Percentiles rank a stretch among this genome's conserved stretches.
Conservation (phyloP, 1,140 invertebrate genomes). For the Macrosteles quadrilineatus region DNA sequence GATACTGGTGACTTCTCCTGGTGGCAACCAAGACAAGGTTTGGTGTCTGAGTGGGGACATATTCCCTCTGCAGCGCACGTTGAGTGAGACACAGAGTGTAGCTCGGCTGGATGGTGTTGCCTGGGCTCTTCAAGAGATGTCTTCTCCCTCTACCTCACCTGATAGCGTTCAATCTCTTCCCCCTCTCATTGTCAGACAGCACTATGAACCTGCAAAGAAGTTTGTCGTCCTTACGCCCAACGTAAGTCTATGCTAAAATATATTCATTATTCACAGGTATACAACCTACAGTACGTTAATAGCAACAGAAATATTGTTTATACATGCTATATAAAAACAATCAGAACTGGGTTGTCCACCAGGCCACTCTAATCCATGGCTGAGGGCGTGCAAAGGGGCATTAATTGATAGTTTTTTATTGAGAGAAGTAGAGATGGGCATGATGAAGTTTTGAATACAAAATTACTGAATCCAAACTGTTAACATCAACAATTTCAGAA, state of each 20-base stretch:
- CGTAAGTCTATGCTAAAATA: constrained; percentile 51
- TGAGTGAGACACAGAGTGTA: constrained; percentile 75
- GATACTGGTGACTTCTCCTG: constrained; percentile 66
- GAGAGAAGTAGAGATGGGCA: too few relatives aligned
- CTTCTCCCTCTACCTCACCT: background rate
- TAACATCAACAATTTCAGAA: too few relatives aligned
- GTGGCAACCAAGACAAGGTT: constrained; percentile 56
- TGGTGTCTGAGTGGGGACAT: constrained; percentile 76
- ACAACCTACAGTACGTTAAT: too few relatives aligned
- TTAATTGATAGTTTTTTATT: too few relatives aligned
- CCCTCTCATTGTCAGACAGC: constrained; percentile 55
- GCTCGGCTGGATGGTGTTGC: constrained; percentile 78
- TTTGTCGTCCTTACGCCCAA: constrained; percentile 86
- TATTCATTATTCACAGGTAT: constrained; percentile 19
- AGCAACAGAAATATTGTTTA: too few relatives aligned
- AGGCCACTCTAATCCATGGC: too few relatives aligned
- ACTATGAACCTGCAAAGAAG: constrained; percentile 69
- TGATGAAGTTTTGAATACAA: too few relatives aligned
- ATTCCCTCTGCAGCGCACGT: constrained; percentile 62
- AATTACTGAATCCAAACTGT: too few relatives aligned
- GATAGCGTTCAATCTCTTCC: constrained; percentile 18
- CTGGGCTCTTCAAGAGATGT: constrained; percentile 76
- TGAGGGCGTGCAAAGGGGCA: too few relatives aligned
- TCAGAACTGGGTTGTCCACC: too few relatives aligned
- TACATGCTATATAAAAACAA: too few relatives aligned